Percentiles rank a stretch among this genome's conserved stretches.
Conservation (phyloP, 1,140 invertebrate species). For the Euura lappo region DNA sequence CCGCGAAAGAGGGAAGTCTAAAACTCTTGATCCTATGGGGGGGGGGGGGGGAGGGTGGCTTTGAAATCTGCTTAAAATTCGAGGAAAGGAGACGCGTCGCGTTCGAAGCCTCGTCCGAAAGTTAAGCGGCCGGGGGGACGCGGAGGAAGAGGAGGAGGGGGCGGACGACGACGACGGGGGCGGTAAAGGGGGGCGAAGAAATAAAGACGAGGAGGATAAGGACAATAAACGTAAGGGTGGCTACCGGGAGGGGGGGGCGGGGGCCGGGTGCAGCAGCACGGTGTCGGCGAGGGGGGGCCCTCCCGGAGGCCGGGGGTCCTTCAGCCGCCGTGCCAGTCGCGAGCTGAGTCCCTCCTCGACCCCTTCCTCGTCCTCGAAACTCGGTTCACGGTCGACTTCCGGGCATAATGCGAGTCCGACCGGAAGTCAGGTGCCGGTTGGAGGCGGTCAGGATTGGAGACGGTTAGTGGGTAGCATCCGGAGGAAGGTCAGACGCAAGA, state of each 20-base stretch:
- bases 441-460: constrained; percentile 54
- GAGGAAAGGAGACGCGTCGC: too few relatives aligned
- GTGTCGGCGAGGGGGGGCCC: constrained; percentile 50
- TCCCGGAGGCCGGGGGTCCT: constrained; percentile 43
- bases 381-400: background rate
- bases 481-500: constrained; percentile 50
- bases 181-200: background rate
- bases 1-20: too few relatives aligned
- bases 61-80: too few relatives aligned
- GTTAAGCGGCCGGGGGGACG: background rate
- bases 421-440: constrained; percentile 28
- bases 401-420: constrained; percentile 22
- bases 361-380: constrained; percentile 23
- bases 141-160: background rate
- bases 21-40: too few relatives aligned
- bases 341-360: constrained; percentile 51
- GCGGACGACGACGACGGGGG: too few relatives aligned
- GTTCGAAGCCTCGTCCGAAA: background rate
- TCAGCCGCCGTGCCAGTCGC: constrained; percentile 47
- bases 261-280: constrained; percentile 40
- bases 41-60: too few relatives aligned
- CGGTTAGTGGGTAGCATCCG: constrained; percentile 57
- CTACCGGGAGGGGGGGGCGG: constrained; percentile 9
- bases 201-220: background rate
- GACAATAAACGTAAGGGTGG: background rate